Evolutionary conservation across 2,888 invertebrate species (phyloP), one percentile per base, ranked within the genome.

Genomic region (Phyllotreta striolata): DNA sequence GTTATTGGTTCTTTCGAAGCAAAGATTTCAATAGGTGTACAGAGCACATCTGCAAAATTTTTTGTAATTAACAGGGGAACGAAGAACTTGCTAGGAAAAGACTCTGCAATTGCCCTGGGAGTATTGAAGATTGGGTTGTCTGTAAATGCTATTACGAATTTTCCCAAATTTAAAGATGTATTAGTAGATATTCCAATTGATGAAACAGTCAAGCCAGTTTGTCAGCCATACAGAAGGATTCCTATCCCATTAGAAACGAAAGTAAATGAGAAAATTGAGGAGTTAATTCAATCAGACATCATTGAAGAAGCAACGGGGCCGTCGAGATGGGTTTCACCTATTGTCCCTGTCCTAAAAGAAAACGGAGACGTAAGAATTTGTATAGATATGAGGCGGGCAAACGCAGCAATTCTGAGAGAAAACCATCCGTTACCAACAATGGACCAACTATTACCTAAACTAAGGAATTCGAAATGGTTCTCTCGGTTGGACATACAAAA

Each of bases 301-400:
- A 78, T 79, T 47, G 76, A 78, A 68, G 66, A 64, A 52, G 77
- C 79, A 7, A 66, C 62, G 12, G 74, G 71, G 44, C 76, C 76
- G 14, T 74, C 74, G 38, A 40, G 59, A 35, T 80, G 79, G 77
- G 71, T 80, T 64, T 75, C 78, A 68, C 72, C 77, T 6, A 72
- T 79, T 6, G 76, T 77, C 2, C 63, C 77, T 34, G 73, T 75
- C 10, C 72, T 76, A 43, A 68, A 68, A 61, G 59, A 62, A 0
- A 37, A 54, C 39, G 55, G 60, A 6, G 75, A 74, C 37, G 73
- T 79, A 35, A 63, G 77, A 8, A 69, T 80, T 37, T 78, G 79
- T 64, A 64, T 79, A 24, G 79, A 79, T 64, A 79, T 79, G 74
- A 66, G 76, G 6, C 64, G 78, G 35, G 71, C 76, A 62, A 79